phyloP scores from a whole-genome alignment of 2,888 invertebrate species.

The Halictus ligatus region DNA sequence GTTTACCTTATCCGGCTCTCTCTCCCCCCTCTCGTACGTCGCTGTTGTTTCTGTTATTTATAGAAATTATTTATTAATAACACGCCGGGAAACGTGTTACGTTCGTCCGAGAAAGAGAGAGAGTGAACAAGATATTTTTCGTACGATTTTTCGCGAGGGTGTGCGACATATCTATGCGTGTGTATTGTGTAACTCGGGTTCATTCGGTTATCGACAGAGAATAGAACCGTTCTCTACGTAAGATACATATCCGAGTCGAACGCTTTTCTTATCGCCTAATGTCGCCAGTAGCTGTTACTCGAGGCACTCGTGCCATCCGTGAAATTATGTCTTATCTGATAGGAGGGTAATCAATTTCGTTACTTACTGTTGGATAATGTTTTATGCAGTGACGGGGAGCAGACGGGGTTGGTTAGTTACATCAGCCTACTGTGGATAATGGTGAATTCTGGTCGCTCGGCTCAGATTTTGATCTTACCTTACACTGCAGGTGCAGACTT shows the following conservation, averaged over 20 bases:
- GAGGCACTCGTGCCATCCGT: neutral
- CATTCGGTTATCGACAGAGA: conserved; percentile 28
- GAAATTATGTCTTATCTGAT: conserved; percentile 30
- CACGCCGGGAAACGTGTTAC: neutral
- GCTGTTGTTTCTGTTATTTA: neutral
- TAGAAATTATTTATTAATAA: neutral
- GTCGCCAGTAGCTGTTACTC: neutral
- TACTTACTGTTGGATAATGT: neutral
- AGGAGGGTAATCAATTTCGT: too few relatives aligned
- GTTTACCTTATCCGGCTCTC: neutral
- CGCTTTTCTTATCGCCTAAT: conserved; percentile 15
- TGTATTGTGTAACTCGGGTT: conserved; percentile 15
- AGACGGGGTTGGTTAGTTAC: neutral
- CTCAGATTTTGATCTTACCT: neutral
- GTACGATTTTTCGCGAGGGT: neutral
- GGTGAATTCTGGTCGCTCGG: neutral
- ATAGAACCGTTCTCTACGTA: conserved; percentile 10
- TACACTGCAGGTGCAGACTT: too few relatives aligned
- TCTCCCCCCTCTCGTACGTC: neutral
- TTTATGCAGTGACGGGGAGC: neutral
- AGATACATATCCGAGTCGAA: conserved; percentile 4
- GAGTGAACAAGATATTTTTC: neutral
- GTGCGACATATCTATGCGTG: neutral
- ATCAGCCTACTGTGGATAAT: neutral
- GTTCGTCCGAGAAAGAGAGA: neutral